Evolutionary conservation across 1,140 invertebrate species (phyloP).

Genomic region (Trinorchestia longiramus): DNA sequence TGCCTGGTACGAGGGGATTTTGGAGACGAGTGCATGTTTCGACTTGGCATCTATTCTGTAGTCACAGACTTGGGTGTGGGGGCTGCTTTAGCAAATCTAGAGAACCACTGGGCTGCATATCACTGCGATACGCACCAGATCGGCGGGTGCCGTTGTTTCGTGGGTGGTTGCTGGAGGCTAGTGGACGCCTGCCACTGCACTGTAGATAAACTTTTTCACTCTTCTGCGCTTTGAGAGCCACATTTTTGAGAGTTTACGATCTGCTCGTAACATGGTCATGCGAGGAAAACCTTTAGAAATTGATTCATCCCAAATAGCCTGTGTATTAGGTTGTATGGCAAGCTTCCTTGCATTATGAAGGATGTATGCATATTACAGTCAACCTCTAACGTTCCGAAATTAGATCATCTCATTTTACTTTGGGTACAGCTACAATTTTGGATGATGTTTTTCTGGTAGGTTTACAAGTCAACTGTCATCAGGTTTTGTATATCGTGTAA

Average conservation of each 20-base stretch:
- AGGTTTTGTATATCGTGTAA: background rate
- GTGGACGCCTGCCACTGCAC: conserved; percentile 27
- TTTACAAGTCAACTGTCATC: background rate
- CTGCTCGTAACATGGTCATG: background rate
- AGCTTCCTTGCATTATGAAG: background rate
- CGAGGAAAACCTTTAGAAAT: background rate
- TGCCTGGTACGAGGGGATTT: background rate
- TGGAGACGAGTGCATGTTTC: background rate
- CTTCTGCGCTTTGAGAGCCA: background rate
- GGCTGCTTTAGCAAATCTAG: background rate
- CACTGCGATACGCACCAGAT: background rate
- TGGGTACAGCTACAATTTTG: background rate
- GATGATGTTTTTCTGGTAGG: background rate
- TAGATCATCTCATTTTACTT: background rate
- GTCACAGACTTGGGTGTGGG: background rate
- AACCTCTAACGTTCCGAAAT: background rate
- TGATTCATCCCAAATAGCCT: background rate
- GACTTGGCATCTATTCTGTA: background rate
- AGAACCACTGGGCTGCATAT: background rate
- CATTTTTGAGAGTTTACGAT: background rate
- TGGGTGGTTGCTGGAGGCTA: background rate
- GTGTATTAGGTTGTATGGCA: background rate
- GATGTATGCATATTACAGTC: background rate
- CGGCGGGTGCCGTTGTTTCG: background rate
- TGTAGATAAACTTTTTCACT: conserved; percentile 49